Percentiles rank a stretch among this genome's conserved stretches.
Evolutionary conservation across 2,113 vertebrate species (phyloP).

Genomic region (Empidonax traillii): DNA sequence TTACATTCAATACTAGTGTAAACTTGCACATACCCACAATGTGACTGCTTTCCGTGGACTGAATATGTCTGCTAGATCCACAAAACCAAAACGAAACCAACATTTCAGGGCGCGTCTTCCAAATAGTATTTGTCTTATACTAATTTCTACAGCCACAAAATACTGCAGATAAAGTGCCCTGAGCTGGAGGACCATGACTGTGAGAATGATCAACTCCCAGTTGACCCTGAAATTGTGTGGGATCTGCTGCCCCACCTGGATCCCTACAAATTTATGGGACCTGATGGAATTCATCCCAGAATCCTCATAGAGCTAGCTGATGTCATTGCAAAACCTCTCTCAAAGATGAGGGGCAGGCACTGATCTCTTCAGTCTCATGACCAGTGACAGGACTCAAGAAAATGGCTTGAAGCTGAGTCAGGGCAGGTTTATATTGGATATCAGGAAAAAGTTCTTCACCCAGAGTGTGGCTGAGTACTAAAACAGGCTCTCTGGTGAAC

Average conservation of each 20-base stretch:
- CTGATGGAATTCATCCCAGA: background rate
- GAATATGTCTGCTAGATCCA: background rate
- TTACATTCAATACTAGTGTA: background rate
- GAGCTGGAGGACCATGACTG: background rate
- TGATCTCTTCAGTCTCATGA: background rate
- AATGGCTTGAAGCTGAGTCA: background rate
- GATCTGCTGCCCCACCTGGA: background rate
- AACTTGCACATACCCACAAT: background rate
- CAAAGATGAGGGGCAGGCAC: background rate
- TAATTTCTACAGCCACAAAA: background rate
- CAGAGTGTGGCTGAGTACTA: rapidly evolving
- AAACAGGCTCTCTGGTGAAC: background rate
- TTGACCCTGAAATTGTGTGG: background rate
- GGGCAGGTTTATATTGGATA: background rate
- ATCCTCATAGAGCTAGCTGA: background rate
- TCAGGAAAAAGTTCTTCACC: background rate
- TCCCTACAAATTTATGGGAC: background rate
- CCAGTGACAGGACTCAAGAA: background rate
- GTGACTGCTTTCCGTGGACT: background rate
- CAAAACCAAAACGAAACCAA: background rate
- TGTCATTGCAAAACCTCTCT: background rate
- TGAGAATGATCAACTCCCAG: background rate
- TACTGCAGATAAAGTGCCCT: background rate
- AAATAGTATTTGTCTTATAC: background rate
- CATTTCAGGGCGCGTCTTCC: background rate